Percentiles rank a stretch among this genome's conserved stretches.
These are phyloP conservation scores for Morpho helenor DNA, from an alignment of 2,888 invertebrate species.

Conservation along the genomic window DNA sequence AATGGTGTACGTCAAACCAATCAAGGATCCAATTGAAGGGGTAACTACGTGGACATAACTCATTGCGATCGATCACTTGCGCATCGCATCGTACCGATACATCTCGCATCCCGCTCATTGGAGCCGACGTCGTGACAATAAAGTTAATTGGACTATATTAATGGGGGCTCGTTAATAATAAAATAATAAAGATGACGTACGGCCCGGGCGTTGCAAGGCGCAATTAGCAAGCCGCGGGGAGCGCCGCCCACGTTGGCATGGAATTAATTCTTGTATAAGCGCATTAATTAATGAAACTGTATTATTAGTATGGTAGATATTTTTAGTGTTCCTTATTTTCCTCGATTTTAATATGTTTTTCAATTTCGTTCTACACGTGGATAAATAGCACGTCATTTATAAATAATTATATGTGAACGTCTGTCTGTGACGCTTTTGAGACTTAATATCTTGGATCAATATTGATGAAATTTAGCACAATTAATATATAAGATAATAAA, in stretches of 20 bases:
- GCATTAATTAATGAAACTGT: constrained; percentile 30
- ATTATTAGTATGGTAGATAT: not conserved
- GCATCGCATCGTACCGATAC: constrained; percentile 46
- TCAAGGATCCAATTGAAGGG: constrained; percentile 75
- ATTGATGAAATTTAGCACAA: too few relatives aligned
- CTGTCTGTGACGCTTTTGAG: too few relatives aligned
- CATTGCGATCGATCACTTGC: constrained; percentile 68
- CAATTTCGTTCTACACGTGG: not conserved
- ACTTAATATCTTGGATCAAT: too few relatives aligned
- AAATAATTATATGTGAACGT: too few relatives aligned
- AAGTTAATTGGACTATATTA: constrained; percentile 73
- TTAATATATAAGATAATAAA: too few relatives aligned
- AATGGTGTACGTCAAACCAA: constrained; percentile 72
- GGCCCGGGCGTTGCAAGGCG: constrained; percentile 46
- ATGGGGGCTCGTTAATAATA: constrained; percentile 67
- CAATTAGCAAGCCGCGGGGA: constrained; percentile 52
- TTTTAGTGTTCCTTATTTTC: not conserved
- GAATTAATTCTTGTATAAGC: constrained; percentile 27
- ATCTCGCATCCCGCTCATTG: constrained; percentile 55
- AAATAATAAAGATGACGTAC: constrained; percentile 66
- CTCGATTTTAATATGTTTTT: not conserved
- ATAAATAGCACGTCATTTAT: too few relatives aligned
- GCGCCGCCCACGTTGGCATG: constrained; percentile 26
- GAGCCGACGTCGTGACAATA: constrained; percentile 66
- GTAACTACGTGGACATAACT: constrained; percentile 74